A percentile compares a stretch with the other conserved stretches of the same genome.
phyloP scores from a whole-genome alignment of 2,113 vertebrate species.

The Halcyon senegalensis region DNA sequence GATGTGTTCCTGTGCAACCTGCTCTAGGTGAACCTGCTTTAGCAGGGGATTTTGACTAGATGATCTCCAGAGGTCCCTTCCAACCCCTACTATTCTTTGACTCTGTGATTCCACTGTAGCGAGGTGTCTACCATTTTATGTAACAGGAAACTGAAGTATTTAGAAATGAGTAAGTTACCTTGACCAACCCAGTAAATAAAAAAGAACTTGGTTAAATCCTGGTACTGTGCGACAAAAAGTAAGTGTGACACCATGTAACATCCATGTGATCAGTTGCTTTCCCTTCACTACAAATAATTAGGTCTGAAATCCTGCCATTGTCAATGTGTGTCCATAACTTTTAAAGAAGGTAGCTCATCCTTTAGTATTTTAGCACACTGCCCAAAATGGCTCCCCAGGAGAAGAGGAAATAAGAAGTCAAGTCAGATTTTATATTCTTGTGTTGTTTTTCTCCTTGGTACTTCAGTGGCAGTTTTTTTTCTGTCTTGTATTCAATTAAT shows the following conservation, averaged over 20 bases:
- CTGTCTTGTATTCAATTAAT: not conserved
- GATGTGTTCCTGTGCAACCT: not conserved
- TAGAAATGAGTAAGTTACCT: not conserved
- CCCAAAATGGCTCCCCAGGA: not conserved
- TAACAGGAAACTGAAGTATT: not conserved
- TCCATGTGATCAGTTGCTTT: not conserved
- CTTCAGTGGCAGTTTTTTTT: not conserved
- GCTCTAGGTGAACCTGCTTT: not conserved
- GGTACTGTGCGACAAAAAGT: not conserved
- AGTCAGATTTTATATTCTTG: not conserved
- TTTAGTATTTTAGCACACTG: not conserved
- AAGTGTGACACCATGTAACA: not conserved
- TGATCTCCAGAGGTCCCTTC: too few species aligned
- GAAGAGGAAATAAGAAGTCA: not conserved
- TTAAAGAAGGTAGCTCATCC: not conserved
- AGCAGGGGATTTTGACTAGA: not conserved
- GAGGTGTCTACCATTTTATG: not conserved
- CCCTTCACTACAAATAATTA: not conserved
- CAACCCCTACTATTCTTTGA: too few species aligned
- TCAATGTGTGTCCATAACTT: not conserved
- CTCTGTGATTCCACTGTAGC: not conserved
- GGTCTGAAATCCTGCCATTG: not conserved
- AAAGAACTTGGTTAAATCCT: not conserved
- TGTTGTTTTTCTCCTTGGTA: not conserved
- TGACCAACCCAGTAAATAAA: not conserved